These are phyloP conservation scores for Acrocera orbiculus DNA, from an alignment of 2,888 invertebrate genomes.

Conservation along the genomic window DNA sequence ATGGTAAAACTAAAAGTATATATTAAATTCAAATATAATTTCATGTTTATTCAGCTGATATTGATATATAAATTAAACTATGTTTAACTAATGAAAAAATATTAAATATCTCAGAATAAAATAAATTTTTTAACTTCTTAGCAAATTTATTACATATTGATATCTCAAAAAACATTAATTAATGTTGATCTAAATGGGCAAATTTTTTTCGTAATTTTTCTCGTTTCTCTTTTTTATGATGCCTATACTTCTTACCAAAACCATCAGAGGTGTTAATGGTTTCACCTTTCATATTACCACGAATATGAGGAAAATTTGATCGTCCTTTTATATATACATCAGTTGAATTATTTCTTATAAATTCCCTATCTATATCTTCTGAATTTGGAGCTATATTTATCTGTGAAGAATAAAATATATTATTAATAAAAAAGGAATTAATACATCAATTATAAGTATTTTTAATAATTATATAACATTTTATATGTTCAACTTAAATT, in stretches of 20 bases:
- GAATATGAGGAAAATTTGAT: conserved; percentile 26
- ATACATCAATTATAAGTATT: no score
- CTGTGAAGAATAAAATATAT: conserved; percentile 14
- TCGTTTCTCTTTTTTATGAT: conserved; percentile 74
- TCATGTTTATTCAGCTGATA: no score
- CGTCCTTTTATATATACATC: conserved; percentile 29
- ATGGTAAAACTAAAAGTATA: no score
- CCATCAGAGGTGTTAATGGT: conserved; percentile 7
- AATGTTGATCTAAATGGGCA: conserved; percentile 68
- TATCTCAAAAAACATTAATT: no score
- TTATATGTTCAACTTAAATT: not conserved
- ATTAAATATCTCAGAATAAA: no score
- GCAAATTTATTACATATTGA: no score
- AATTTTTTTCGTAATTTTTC: conserved; percentile 82
- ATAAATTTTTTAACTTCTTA: no score
- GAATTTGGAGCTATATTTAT: conserved; percentile 27
- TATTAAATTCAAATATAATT: no score
- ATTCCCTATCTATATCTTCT: conserved; percentile 42
- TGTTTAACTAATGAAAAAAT: no score
- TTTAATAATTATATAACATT: no score
- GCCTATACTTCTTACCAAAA: conserved; percentile 56
- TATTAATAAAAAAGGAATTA: no score
- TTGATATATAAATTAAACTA: no score
- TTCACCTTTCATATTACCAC: conserved; percentile 13
- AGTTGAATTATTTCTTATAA: conserved; percentile 34